These are phyloP conservation scores for Tetragonula clypearis DNA, from an alignment of 1,140 invertebrate species.

Conservation along the genomic window DNA sequence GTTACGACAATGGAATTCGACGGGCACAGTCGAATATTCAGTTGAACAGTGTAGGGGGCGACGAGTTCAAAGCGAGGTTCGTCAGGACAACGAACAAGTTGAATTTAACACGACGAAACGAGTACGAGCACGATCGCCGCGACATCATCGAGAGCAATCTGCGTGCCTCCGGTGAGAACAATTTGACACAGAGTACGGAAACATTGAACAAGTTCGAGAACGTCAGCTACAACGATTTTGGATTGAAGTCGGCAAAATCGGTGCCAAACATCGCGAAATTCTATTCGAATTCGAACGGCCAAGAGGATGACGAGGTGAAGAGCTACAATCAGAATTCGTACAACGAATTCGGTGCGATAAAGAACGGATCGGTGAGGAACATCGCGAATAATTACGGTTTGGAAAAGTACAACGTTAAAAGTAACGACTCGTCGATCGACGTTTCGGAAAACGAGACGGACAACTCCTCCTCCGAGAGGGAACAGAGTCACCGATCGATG, in stretches of 20 bases:
- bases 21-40: conserved; percentile 74
- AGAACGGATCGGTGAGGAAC: conserved; percentile 27
- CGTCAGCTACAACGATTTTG: conserved; percentile 2
- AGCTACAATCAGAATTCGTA: conserved; percentile 16
- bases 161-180: conserved; percentile 28
- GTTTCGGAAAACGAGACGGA: conserved; percentile 30
- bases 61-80: conserved; percentile 55
- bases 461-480: conserved; percentile 24
- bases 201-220: conserved; percentile 29
- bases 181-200: conserved; percentile 47
- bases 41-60: conserved; percentile 61
- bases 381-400: conserved; percentile 9
- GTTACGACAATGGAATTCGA: conserved; percentile 72
- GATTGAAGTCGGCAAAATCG: conserved; percentile 73
- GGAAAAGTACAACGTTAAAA: conserved; percentile 12
- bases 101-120: conserved; percentile 55
- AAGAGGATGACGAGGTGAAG: conserved; percentile 18
- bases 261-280: conserved; percentile 74
- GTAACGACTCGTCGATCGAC: conserved; percentile 18
- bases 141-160: conserved; percentile 7
- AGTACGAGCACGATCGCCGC: conserved; percentile 37
- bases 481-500: conserved; percentile 25
- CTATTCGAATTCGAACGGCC: conserved; percentile 50
- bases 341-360: not conserved
- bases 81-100: conserved; percentile 64